Percentiles rank a stretch among this genome's conserved stretches.
Evolutionary conservation across 2,113 vertebrate species (phyloP).

Genomic region (Perca schrenkii): DNA sequence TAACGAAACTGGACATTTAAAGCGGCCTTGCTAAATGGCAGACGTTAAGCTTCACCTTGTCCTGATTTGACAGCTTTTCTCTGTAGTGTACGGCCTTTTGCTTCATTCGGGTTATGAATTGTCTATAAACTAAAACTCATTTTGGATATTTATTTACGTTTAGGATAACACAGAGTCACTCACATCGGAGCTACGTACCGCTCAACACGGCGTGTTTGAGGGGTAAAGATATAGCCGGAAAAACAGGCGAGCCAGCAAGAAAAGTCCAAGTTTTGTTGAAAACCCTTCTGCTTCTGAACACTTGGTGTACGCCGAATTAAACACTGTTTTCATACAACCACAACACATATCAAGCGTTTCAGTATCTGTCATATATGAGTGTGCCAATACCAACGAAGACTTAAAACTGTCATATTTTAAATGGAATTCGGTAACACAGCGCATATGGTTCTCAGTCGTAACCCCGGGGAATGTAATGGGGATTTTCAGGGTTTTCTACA

Average conservation of each 20-base stretch:
- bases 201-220: background rate
- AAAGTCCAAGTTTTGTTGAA: background rate
- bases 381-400: fast-evolving
- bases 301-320: background rate
- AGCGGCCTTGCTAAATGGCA: fast-evolving
- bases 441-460: fast-evolving
- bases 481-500: background rate
- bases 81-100: fast-evolving
- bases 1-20: background rate
- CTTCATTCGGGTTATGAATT: background rate
- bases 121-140: too few species aligned
- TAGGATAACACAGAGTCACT: background rate
- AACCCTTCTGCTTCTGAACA: fast-evolving
- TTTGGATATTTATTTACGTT: background rate
- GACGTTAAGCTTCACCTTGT: fast-evolving
- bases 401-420: background rate
- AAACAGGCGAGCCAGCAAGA: background rate
- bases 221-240: background rate
- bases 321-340: fast-evolving
- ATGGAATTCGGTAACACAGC: background rate
- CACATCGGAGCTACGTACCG: background rate
- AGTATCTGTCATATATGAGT: fast-evolving
- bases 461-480: fast-evolving
- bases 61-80: fast-evolving
- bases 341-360: fast-evolving